Conservation (phyloP, 1,140 invertebrate species). For the Drosophila ogumai region DNA sequence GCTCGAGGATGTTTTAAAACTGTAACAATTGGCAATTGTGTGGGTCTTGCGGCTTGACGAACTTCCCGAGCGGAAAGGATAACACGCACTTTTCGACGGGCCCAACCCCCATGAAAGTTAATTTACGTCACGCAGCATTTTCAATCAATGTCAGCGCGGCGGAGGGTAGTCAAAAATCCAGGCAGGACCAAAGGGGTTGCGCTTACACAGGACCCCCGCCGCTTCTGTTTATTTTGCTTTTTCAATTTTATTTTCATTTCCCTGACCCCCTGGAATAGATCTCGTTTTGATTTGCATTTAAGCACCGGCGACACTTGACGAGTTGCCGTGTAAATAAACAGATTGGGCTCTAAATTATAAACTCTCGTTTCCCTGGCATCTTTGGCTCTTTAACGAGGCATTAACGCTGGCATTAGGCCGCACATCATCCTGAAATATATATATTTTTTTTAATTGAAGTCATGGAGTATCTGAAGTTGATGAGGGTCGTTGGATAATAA, state of each 20-base stretch:
- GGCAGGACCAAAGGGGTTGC: slow-evolving; percentile 33
- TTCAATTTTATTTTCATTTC: slow-evolving; percentile 56
- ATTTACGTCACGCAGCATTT: slow-evolving; percentile 83
- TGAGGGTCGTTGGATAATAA: slow-evolving; percentile 73
- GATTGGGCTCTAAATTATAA: slow-evolving; percentile 30
- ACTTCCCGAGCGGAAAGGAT: slow-evolving; percentile 71
- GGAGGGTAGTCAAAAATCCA: slow-evolving; percentile 6
- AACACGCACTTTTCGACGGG: slow-evolving; percentile 73
- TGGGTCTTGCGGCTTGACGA: slow-evolving; percentile 78
- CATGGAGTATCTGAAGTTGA: slow-evolving; percentile 43
- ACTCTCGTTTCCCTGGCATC: slow-evolving; percentile 6
- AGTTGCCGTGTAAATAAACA: slow-evolving; percentile 72
- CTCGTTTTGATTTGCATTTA: slow-evolving; percentile 82
- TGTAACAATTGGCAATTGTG: slow-evolving; percentile 83
- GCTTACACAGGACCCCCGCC: slow-evolving; percentile 40
- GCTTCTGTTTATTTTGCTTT: slow-evolving; percentile 77
- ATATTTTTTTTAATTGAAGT: slow-evolving; percentile 66
- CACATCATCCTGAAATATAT: slow-evolving; percentile 37
- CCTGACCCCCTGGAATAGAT: slow-evolving; percentile 70
- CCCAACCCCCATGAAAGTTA: slow-evolving; percentile 74
- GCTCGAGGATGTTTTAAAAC: slow-evolving; percentile 63
- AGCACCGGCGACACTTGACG: slow-evolving; percentile 68
- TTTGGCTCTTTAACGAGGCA: slow-evolving; percentile 61
- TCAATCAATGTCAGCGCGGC: slow-evolving; percentile 74
- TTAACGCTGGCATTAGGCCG: slow-evolving; percentile 31